Base-by-base conservation (phyloP, 2,113 vertebrate species). In the Theropithecus gelada region DNA sequence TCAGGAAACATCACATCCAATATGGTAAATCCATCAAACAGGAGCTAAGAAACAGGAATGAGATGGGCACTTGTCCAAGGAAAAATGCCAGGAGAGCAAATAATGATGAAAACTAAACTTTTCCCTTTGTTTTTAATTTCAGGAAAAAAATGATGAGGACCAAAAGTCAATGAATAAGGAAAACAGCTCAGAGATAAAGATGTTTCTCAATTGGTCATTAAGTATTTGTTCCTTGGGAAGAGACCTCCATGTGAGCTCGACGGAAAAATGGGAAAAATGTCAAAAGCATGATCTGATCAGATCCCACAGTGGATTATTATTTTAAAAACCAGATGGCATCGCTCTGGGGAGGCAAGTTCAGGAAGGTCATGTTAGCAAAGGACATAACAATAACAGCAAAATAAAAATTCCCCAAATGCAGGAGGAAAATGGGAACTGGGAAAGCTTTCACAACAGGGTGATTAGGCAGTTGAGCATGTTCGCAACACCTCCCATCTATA, bases 231-330 rank as follows among this genome's bases (percentile, higher is more conserved):
- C 38, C 59, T 43, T 30, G 73, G 66, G 66, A 81, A 95, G 40
- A 17, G 13, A 64, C 12, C 32, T 89, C 35, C 32, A 8, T 10
- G 30, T 45, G 18, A 66, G 40, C 75, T 75, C 50, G 23, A 86
- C 66, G 30, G 57, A 52, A 50, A 66, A 88, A 95, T 52, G 48
- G 87, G 88, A 78, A 94, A 97, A 73, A 25, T 32, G 61, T 57
- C 43, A 82, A 64, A 93, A 48, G 14, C 4, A 14, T 13, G 7
- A 59, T 85, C 2, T 50, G 50, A 78, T 43, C 40, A 57, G 9
- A 55, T 83, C 85, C 92, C 35, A 52, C 55, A 89, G 59, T 35
- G n/a, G 40, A 86, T n/a, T 13, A 17, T 61, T 48, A 43, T 70
- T 85, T 75, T 64, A n/a, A 88, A 94, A 59, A 57, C 11, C 64